phyloP scores from a whole-genome alignment of 2,888 invertebrate species.

The Deroplatys truncata region DNA sequence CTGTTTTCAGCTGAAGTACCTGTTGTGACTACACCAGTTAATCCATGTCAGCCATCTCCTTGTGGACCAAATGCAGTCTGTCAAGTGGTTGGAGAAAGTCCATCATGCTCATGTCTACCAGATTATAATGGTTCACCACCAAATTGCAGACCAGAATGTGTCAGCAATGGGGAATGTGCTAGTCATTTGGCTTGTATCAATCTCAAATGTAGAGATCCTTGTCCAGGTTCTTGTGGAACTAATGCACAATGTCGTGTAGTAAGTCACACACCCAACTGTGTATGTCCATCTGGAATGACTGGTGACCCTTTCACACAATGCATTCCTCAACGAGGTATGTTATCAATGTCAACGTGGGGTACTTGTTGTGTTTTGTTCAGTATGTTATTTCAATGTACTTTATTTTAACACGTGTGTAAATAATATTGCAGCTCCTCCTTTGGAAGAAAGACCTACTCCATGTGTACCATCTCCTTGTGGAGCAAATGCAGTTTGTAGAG shows the following conservation, averaged over 20 bases:
- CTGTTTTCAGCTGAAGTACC: conserved; percentile 43
- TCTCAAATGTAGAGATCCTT: conserved; percentile 56
- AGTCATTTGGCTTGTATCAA: conserved; percentile 63
- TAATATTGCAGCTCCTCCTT: background rate
- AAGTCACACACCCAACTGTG: conserved; percentile 69
- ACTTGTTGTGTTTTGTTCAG: background rate
- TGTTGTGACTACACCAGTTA: conserved; percentile 27
- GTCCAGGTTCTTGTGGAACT: conserved; percentile 64
- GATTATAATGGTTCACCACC: conserved; percentile 71
- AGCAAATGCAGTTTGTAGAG: conserved; percentile 66
- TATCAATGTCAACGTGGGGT: background rate
- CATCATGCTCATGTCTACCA: conserved; percentile 59
- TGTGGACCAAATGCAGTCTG: conserved; percentile 41
- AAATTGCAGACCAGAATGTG: conserved; percentile 71
- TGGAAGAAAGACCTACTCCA: conserved; percentile 31
- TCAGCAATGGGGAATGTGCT: conserved; percentile 63
- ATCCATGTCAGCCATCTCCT: conserved; percentile 37
- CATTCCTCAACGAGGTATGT: conserved; percentile 33
- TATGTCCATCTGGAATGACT: conserved; percentile 60
- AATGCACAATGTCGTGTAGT: conserved; percentile 72
- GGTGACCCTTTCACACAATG: conserved; percentile 77
- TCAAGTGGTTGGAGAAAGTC: conserved; percentile 66
- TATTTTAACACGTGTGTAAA: background rate
- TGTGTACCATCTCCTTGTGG: conserved; percentile 64
- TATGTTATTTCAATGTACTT: background rate